Evolutionary conservation across 2,113 vertebrate species (phyloP).

Genomic region (Xyrauchen texanus): DNA sequence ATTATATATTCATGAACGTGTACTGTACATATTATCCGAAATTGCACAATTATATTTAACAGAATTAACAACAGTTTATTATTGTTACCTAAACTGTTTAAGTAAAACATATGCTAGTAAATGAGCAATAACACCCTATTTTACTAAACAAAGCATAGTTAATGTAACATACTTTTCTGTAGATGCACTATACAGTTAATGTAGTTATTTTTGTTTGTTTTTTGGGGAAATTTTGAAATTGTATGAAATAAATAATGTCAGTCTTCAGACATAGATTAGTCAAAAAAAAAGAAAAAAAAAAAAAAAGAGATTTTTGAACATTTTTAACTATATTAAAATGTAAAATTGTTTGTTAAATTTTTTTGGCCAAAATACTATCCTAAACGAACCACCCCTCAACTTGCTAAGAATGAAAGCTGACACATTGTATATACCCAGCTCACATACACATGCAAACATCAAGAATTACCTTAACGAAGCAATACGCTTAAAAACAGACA

Average conservation of each 20-base stretch:
- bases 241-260: neutral
- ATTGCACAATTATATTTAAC: no score
- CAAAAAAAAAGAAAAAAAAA: neutral
- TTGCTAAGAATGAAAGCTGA: slow-evolving; percentile 35
- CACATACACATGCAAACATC: slow-evolving; percentile 16
- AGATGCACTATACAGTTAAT: neutral
- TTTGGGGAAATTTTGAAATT: no score
- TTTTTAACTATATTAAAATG: no score
- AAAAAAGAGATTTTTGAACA: neutral
- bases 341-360: no score
- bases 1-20: no score
- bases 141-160: neutral
- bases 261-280: neutral
- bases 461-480: neutral
- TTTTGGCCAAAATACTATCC: slow-evolving; percentile 56
- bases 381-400: slow-evolving; percentile 55
- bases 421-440: slow-evolving; percentile 23
- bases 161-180: neutral
- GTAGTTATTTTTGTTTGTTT: no score
- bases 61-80: neutral
- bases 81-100: no score
- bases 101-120: neutral
- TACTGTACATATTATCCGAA: no score
- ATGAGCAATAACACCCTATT: neutral
- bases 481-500: slow-evolving; percentile 20